phyloP scores from a whole-genome alignment of 2,797 vertebrate species.

The Eleutherodactylus coqui region DNA sequence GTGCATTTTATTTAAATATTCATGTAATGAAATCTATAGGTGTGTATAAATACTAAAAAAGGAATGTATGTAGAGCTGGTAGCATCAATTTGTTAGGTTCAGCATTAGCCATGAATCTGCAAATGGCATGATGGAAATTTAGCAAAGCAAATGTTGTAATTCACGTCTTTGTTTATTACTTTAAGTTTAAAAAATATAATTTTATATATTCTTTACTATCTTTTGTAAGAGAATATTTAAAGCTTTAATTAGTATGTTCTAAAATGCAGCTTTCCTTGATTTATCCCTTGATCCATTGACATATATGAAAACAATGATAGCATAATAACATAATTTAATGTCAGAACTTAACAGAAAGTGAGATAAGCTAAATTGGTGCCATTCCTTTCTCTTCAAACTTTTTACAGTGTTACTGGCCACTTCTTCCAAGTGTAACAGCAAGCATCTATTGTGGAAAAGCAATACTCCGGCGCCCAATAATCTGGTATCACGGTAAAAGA shows the following conservation, averaged over 20 bases:
- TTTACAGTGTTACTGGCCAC: background rate
- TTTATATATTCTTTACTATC: no score
- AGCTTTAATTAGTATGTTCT: background rate
- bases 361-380: background rate
- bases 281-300: background rate
- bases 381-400: background rate
- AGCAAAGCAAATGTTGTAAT: background rate
- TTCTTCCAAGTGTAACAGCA: no score
- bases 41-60: background rate
- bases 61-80: background rate
- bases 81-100: background rate
- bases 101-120: background rate
- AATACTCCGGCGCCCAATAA: no score
- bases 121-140: background rate
- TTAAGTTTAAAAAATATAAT: background rate
- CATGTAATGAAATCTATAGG: background rate
- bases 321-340: background rate
- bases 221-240: background rate
- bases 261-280: background rate
- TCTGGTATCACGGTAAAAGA: no score
- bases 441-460: no score
- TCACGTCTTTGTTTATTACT: background rate
- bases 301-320: background rate
- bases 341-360: background rate
- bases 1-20: slow-evolving; percentile 48